Evolutionary conservation across 2,888 invertebrate species (phyloP), one percentile per base, ranked within the genome.

Genomic region (Heliothis peltigera): DNA sequence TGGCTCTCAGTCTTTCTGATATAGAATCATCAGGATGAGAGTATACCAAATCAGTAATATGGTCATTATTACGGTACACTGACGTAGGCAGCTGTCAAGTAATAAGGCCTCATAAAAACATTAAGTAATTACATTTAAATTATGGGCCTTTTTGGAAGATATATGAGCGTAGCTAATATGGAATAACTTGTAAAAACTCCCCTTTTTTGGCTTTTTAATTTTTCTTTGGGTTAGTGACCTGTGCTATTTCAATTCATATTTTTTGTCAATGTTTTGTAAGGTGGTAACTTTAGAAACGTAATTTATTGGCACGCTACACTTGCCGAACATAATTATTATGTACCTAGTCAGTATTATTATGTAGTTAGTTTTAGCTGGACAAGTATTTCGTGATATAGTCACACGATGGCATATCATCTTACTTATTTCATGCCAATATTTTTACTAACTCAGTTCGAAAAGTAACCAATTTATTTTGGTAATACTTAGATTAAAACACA

Each of bases 1-100:
- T 35, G 35, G 4, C 46, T 42, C 54, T 57, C 61, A 25, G 21
- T 44, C 32, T 6, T 6, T 46, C 7, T 19, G 10, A 10, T 57
- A 52, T 58, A 35, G 55, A 48, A 59, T 56, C n/a, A 3, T 19
- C 43, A 10, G 35, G 55, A 64, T 10, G 12, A 52, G 19, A 56
- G 52, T 64, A 51, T 55, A 53, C 60, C 22, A 60, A 77, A 67
- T 74, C 49, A 51, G 53, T 68, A 73, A 48, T 48, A 32, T 65
- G 63, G 47, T 70, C 53, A 65, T 78, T 80, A 80, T 46, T 51
- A 74, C 78, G 78, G 80, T 80, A 80, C 77, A 58, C 47, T 62
- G 54, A 64, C 47, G 67, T 52, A 77, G 65, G 66, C 42, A 44
- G 59, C 64, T 60, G 56, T 60, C 80, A 69, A 53, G 57, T 54